A percentile compares a stretch with the other conserved stretches of the same genome.
phyloP scores from a whole-genome alignment of 2,888 invertebrate species.

The Pecten maximus region DNA sequence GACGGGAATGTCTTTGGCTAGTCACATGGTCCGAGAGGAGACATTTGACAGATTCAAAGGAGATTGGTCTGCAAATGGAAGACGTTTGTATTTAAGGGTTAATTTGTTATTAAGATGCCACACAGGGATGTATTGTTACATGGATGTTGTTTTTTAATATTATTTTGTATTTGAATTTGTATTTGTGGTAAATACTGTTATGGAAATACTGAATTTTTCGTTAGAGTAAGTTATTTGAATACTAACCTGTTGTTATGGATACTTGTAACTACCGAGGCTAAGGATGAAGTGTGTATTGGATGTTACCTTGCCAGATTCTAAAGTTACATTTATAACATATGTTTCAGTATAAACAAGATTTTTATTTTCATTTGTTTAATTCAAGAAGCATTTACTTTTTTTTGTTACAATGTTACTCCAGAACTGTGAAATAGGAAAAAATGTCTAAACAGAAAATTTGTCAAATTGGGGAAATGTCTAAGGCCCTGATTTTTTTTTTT shows the following conservation, averaged over 20 bases:
- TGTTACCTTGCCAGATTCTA: not conserved
- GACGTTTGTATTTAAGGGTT: not conserved
- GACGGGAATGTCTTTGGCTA: not conserved
- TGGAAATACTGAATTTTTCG: not conserved
- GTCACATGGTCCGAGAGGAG: not conserved
- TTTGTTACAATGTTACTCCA: not conserved
- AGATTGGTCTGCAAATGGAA: not conserved
- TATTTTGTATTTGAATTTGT: not conserved
- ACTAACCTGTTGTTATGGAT: not conserved
- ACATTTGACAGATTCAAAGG: not conserved
- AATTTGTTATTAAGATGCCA: not conserved
- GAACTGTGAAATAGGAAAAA: not conserved
- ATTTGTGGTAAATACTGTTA: not conserved
- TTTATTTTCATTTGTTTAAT: not conserved
- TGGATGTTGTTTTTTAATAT: conserved; percentile 25
- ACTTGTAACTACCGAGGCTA: not conserved
- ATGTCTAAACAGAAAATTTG: not conserved
- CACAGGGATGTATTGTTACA: conserved; percentile 10
- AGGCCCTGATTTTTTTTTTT: too few species aligned
- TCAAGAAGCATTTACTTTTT: not conserved
- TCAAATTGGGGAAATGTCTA: too few species aligned
- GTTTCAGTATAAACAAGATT: not conserved
- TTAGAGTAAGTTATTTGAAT: not conserved
- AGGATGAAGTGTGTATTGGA: not conserved
- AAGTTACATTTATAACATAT: not conserved